A percentile compares a stretch with the other conserved stretches of the same genome.
phyloP scores from a whole-genome alignment of 2,888 invertebrate genomes.

The Cephus runcator region DNA sequence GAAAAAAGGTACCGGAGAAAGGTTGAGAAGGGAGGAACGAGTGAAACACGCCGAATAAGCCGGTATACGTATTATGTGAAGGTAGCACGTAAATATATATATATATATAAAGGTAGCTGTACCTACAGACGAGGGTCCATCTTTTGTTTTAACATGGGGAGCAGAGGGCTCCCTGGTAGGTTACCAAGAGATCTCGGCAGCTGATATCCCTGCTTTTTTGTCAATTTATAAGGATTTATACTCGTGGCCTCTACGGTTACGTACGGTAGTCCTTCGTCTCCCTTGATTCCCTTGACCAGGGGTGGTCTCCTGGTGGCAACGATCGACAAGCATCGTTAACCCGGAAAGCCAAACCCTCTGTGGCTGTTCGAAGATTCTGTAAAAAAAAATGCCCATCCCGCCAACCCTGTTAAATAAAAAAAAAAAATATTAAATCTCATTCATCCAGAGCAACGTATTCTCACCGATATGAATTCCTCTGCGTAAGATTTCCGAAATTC shows the following conservation, averaged over 20 bases:
- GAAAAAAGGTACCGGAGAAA: background rate
- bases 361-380: background rate
- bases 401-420: background rate
- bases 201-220: slow-evolving; percentile 58
- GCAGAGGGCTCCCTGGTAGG: slow-evolving; percentile 37
- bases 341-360: background rate
- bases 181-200: slow-evolving; percentile 53
- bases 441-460: background rate
- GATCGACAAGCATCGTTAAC: slow-evolving; percentile 6
- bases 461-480: background rate
- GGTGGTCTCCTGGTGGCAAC: slow-evolving; percentile 3
- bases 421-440: background rate
- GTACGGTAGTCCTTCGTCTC: slow-evolving; percentile 5
- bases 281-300: slow-evolving; percentile 4
- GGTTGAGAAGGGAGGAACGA: background rate
- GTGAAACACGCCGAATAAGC: background rate
- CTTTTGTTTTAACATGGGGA: slow-evolving; percentile 51
- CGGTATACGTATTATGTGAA: background rate
- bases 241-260: background rate
- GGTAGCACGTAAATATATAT: background rate
- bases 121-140: slow-evolving; percentile 27
- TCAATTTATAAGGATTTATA: slow-evolving; percentile 61
- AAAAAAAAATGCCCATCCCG: background rate
- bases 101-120: background rate
- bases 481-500: background rate